phyloP scores from a whole-genome alignment of 2,888 invertebrate species.

The Acrobeloides nanus region DNA sequence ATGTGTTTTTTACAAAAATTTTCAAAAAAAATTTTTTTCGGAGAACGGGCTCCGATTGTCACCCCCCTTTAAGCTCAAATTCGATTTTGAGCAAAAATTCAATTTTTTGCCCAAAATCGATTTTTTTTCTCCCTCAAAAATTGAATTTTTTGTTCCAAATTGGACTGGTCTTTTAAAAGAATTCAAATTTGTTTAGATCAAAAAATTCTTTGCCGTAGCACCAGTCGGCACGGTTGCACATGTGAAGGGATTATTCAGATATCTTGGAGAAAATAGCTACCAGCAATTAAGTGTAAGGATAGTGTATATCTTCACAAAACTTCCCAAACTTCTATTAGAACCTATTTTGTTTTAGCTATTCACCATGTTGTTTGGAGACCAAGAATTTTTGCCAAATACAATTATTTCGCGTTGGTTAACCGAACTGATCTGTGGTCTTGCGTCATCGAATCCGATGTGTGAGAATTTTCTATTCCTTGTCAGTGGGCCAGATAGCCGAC shows the following conservation, averaged over 20 bases:
- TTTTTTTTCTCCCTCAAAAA: no score
- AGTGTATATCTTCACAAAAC: no score
- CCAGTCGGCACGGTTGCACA: conserved; percentile 37
- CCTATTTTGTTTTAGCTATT: conserved; percentile 27
- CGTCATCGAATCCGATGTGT: conserved; percentile 35
- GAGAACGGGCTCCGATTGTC: no score
- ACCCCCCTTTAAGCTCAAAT: no score
- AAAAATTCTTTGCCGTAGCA: conserved; percentile 47
- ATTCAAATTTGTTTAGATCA: conserved; percentile 29
- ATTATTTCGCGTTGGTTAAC: conserved; percentile 41
- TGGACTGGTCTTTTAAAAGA: no score
- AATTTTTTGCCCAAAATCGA: no score
- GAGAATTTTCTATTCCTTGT: conserved; percentile 43
- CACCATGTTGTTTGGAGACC: conserved; percentile 43
- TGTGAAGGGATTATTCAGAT: conserved; percentile 27
- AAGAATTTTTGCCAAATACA: conserved; percentile 48
- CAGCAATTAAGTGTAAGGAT: conserved; percentile 18
- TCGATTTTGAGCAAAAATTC: no score
- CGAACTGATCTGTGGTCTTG: conserved; percentile 38
- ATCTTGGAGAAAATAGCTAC: conserved; percentile 25
- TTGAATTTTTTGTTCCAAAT: no score
- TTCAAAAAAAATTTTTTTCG: no score
- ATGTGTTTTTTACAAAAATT: no score
- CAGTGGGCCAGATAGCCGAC: conserved; percentile 47
- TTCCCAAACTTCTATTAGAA: background rate